Percentiles rank a stretch among this genome's conserved stretches.
Evolutionary conservation across 2,888 invertebrate species (phyloP).

Genomic region (Polydrusus tereticollis): DNA sequence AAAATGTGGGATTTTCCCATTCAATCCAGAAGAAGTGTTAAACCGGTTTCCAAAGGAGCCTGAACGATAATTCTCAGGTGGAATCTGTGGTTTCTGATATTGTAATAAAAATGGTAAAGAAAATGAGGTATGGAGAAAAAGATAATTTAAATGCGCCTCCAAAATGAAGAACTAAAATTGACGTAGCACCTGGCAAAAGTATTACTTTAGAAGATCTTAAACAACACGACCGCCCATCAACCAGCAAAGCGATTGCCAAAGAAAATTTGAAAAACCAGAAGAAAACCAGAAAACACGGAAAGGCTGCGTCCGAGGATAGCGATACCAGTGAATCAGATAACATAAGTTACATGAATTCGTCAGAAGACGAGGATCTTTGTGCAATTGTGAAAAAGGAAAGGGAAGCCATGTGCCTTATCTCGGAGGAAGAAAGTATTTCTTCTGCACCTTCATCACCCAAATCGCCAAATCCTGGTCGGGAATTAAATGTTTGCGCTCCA

Average conservation of each 20-base stretch:
- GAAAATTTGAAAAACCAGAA: background rate
- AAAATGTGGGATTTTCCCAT: slow-evolving; percentile 24
- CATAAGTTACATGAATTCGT: slow-evolving; percentile 2
- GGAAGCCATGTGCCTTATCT: background rate
- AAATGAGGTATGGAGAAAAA: background rate
- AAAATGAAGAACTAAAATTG: background rate
- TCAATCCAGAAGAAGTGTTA: slow-evolving; percentile 23
- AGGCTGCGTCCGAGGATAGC: background rate
- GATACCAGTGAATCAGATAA: slow-evolving; percentile 3
- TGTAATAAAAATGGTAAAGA: background rate
- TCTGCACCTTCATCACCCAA: background rate
- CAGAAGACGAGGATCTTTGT: background rate
- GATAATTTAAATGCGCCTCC: too few species aligned
- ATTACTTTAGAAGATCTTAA: background rate
- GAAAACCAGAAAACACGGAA: background rate
- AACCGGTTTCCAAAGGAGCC: background rate
- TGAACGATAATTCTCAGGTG: background rate
- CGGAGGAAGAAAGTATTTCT: background rate
- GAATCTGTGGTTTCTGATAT: background rate
- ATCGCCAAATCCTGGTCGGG: slow-evolving; percentile 1
- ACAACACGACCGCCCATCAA: background rate
- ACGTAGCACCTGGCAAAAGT: slow-evolving; percentile 1
- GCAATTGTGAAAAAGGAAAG: background rate
- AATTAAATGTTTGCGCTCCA: background rate
- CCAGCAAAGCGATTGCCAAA: slow-evolving; percentile 1